Conservation (phyloP, 2,113 vertebrate species). For the Gymnocephalus cernua region DNA sequence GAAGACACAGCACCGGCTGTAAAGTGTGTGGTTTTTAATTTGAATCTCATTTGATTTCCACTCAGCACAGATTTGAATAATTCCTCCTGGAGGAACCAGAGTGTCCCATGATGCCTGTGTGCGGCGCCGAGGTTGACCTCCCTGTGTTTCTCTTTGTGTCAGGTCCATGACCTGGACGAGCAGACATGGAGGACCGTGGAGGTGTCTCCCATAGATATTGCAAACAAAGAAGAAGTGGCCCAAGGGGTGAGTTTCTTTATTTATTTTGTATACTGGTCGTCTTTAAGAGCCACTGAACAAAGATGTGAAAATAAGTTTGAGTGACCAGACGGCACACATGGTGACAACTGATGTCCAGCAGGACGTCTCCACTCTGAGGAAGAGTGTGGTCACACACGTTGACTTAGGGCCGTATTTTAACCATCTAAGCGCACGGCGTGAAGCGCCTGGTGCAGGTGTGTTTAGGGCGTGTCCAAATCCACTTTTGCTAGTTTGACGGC, state of each 20-base stretch:
- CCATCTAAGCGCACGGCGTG: too few relatives aligned
- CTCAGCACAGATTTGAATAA: constrained; percentile 27
- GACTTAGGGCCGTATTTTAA: too few relatives aligned
- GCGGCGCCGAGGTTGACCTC: background rate
- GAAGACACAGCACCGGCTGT: background rate
- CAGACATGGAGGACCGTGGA: constrained; percentile 94
- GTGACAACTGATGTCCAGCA: background rate
- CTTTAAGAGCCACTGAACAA: background rate
- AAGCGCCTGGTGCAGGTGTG: too few relatives aligned
- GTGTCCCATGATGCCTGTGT: background rate
- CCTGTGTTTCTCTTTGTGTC: background rate
- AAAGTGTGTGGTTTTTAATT: background rate
- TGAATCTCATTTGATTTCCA: constrained; percentile 24
- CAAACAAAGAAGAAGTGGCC: constrained; percentile 92
- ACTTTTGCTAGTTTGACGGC: too few relatives aligned
- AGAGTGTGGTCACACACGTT: background rate
- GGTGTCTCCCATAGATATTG: constrained; percentile 94
- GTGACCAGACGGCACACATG: background rate
- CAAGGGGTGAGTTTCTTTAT: constrained; percentile 85
- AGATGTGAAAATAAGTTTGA: background rate
- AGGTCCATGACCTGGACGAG: constrained; percentile 96
- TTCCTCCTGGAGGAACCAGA: background rate
- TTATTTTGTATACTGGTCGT: background rate
- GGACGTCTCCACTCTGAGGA: constrained; percentile 38
- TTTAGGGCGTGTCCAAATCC: too few relatives aligned